A percentile compares a stretch with the other conserved stretches of the same genome.
These are phyloP conservation scores for Calliphora vicina DNA, from an alignment of 1,140 invertebrate genomes.

Conservation along the genomic window DNA sequence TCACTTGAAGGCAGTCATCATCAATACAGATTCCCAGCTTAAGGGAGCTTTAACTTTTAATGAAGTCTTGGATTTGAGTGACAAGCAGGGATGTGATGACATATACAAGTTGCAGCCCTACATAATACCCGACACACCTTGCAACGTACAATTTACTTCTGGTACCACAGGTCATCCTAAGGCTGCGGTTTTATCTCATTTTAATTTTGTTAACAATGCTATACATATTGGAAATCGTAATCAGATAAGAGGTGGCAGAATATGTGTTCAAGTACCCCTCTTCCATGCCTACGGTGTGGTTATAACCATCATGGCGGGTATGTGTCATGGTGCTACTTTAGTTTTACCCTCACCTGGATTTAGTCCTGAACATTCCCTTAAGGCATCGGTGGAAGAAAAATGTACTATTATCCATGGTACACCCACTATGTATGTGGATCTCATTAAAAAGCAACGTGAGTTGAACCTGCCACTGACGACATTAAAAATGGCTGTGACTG, in stretches of 20 bases:
- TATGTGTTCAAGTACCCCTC: conserved; percentile 86
- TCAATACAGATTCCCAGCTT: conserved; percentile 65
- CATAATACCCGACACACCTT: conserved; percentile 71
- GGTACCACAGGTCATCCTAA: conserved; percentile 81
- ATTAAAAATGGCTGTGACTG: conserved; percentile 72
- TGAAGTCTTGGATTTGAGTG: conserved; percentile 66
- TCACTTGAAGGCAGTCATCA: conserved; percentile 67
- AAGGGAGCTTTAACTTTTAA: conserved; percentile 70
- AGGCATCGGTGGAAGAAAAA: conserved; percentile 76
- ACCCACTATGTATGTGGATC: conserved; percentile 96
- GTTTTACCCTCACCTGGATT: conserved; percentile 76
- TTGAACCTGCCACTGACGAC: conserved; percentile 64
- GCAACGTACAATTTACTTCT: conserved; percentile 89
- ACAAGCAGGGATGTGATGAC: conserved; percentile 43
- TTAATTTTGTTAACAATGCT: conserved; percentile 87
- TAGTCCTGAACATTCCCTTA: conserved; percentile 73
- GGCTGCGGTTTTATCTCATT: conserved; percentile 83
- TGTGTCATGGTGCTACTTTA: conserved; percentile 73
- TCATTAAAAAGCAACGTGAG: conserved; percentile 69
- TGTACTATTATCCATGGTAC: conserved; percentile 87
- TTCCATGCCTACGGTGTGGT: conserved; percentile 92
- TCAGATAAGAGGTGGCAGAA: conserved; percentile 46
- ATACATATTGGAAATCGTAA: conserved; percentile 71
- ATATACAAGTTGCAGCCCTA: conserved; percentile 42
- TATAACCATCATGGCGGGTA: conserved; percentile 70